Base-by-base conservation (phyloP, 2,797 vertebrate genomes). In the Acipenser oxyrinchus region DNA sequence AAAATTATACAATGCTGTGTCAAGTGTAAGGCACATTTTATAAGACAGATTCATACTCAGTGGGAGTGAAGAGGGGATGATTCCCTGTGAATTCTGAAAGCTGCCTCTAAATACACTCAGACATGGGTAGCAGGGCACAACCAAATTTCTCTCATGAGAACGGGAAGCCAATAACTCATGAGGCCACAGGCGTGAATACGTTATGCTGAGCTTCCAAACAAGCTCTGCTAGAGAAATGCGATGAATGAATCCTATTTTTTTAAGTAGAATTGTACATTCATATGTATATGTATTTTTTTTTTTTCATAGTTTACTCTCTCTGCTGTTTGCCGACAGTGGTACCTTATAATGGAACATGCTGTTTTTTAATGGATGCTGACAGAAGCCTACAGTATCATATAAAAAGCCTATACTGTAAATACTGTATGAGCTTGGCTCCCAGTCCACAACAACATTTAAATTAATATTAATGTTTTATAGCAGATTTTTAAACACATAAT, bases 41-140 rank as follows among this genome's bases (percentile, higher is more conserved):
- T 62, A 50, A 49, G 49, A 58, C 60, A 64, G 61, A 63, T 58
- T 67, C 50, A 67, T 62, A 55, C 61, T 60, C 62, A 18, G 66
- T 64, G 62, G 66, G 23, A 57, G 64, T 51, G 52, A 23, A 13
- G 60, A 65, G 71, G 67, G 71, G 59, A 66, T 49, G 66, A 62
- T 67, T 37, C 37, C 37, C 37, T 37, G 37, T 37, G 37, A 37
- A 37, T 37, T 69, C 3, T 58, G 70, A 65, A 72, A 62, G 64
- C 61, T 71, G 66, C 55, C 71, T 72, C 71, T 69, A 74, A 74
- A 74, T 76, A 65, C 67, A 67, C 62, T 69, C 49, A 62, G 63
- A 71, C 70, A 62, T 72, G 72, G 63, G 72, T 68, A 70, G 49
- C 51, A 9, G 68, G 70, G 60, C 64, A 49, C 10, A 58, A n/a